These are phyloP conservation scores for Nomada fabriciana DNA, from an alignment of 2,888 invertebrate species.

Conservation along the genomic window DNA sequence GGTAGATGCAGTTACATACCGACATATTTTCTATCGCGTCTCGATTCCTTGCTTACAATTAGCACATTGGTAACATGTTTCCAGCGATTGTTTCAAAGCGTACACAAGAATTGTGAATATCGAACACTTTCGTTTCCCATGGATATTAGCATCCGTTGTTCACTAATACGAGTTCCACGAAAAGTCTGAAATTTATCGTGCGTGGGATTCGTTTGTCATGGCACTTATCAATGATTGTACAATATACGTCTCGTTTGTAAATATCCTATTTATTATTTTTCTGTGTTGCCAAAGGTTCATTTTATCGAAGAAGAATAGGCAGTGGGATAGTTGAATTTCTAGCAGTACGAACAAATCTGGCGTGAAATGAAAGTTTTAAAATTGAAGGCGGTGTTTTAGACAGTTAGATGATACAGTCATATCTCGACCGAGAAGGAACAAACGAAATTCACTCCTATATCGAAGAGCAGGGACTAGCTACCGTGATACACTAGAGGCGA, in stretches of 20 bases:
- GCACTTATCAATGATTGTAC: not conserved
- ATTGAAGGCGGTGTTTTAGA: too few relatives aligned
- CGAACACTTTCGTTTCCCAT: not conserved
- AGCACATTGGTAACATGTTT: not conserved
- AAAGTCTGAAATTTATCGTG: slow-evolving; percentile 21
- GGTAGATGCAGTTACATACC: not conserved
- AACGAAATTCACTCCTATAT: not conserved
- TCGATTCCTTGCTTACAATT: not conserved
- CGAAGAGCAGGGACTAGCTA: not conserved
- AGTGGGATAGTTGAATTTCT: not conserved
- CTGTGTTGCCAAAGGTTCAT: not conserved
- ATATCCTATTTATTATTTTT: slow-evolving; percentile 9
- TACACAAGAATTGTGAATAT: too few relatives aligned
- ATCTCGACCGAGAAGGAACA: not conserved
- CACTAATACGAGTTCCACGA: not conserved
- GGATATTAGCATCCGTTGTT: not conserved
- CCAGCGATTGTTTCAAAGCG: too few relatives aligned
- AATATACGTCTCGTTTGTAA: too few relatives aligned
- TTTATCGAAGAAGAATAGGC: not conserved
- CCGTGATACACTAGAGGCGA: slow-evolving; percentile 17
- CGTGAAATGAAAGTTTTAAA: not conserved
- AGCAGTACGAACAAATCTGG: slow-evolving; percentile 1
- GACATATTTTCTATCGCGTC: not conserved
- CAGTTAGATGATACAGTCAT: not conserved
- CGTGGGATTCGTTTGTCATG: not conserved